phyloP scores from a whole-genome alignment of 1,140 invertebrate species.

The Lepidostoma basale region DNA sequence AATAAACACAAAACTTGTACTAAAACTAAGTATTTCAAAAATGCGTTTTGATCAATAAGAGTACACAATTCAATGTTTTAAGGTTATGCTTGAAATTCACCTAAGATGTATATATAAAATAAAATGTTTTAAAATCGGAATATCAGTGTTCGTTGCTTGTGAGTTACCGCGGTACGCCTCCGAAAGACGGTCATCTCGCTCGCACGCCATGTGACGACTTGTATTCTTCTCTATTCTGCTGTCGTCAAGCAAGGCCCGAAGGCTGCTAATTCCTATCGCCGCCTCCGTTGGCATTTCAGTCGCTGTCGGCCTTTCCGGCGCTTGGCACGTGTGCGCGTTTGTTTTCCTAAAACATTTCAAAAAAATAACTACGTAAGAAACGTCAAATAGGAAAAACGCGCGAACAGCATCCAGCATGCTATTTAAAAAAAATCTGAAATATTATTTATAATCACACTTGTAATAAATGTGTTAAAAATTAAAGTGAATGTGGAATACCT shows the following conservation, averaged over 20 bases:
- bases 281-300: slow-evolving; percentile 31
- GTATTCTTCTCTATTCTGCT: slow-evolving; percentile 39
- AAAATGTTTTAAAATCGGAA: slow-evolving; percentile 9
- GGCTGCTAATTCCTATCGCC: slow-evolving; percentile 33
- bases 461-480: not conserved
- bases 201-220: slow-evolving; percentile 41
- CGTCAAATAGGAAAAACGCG: slow-evolving; percentile 26
- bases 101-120: no score
- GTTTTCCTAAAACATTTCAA: not conserved
- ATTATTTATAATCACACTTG: not conserved
- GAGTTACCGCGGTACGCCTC: slow-evolving; percentile 35
- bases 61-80: no score
- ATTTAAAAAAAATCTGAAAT: not conserved
- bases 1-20: no score
- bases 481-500: no score
- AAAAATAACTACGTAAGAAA: slow-evolving; percentile 26
- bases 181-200: slow-evolving; percentile 35
- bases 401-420: slow-evolving; percentile 5
- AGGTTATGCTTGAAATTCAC: no score
- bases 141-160: not conserved
- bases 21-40: no score
- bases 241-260: slow-evolving; percentile 34
- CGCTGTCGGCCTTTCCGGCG: slow-evolving; percentile 30
- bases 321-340: slow-evolving; percentile 14
- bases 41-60: no score